Percentiles rank a stretch among this genome's conserved stretches.
Conservation (phyloP, 2,888 invertebrate genomes). For the Hemistola chrysoprasaria region DNA sequence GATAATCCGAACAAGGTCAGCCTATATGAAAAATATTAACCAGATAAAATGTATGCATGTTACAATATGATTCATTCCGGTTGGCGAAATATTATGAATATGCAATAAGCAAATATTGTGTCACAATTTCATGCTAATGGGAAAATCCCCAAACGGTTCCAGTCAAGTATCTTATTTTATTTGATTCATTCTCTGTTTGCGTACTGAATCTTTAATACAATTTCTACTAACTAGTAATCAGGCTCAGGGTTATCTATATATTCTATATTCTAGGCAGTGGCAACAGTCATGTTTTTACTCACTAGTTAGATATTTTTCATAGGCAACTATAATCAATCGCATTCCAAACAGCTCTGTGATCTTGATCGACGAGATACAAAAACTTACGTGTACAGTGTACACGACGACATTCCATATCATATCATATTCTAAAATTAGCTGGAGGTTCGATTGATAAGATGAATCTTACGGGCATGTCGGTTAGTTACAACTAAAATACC, state of each 20-base stretch:
- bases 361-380: conserved; percentile 30
- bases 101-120: conserved; percentile 21
- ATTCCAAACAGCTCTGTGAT: conserved; percentile 25
- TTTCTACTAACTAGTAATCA: conserved; percentile 14
- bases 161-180: conserved; percentile 39
- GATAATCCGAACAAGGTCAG: conserved; percentile 18
- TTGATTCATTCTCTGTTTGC: conserved; percentile 43
- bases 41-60: neutral
- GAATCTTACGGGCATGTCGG: conserved; percentile 39
- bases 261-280: conserved; percentile 19
- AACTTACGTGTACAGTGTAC: conserved; percentile 26
- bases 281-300: conserved; percentile 17
- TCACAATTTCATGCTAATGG: conserved; percentile 41
- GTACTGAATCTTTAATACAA: conserved; percentile 6
- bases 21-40: too few relatives aligned
- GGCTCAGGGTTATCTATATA: conserved; percentile 31
- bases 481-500: conserved; percentile 56
- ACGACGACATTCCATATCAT: conserved; percentile 39
- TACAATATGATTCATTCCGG: conserved; percentile 1
- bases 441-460: conserved; percentile 53
- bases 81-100: conserved; percentile 1
- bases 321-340: conserved; percentile 24
- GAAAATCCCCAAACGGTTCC: conserved; percentile 38
- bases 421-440: conserved; percentile 55
- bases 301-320: conserved; percentile 26